Percentiles rank a stretch among this genome's conserved stretches.
These are phyloP conservation scores for Thymallus thymallus DNA, from an alignment of 2,113 vertebrate species.

Conservation along the genomic window DNA sequence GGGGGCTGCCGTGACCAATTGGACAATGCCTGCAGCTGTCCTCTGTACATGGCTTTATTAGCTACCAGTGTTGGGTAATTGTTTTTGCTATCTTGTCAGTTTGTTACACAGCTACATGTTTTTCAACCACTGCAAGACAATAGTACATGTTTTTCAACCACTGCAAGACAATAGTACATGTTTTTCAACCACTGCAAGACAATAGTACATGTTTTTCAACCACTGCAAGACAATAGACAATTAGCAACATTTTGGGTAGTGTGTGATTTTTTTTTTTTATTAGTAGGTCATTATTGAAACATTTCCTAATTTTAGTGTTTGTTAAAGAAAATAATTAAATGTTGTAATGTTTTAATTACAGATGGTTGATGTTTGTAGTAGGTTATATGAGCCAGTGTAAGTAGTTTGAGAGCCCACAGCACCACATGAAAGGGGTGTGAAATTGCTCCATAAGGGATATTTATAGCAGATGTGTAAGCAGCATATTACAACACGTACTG, in stretches of 20 bases:
- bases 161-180: not conserved
- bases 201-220: too few relatives aligned
- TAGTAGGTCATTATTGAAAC: too few relatives aligned
- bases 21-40: conserved; percentile 62
- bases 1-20: conserved; percentile 60
- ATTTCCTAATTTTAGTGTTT: too few relatives aligned
- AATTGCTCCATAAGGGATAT: conserved; percentile 17
- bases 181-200: not conserved
- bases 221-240: not conserved
- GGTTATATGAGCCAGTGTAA: not conserved
- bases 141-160: too few relatives aligned
- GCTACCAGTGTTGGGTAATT: conserved; percentile 15
- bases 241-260: too few relatives aligned
- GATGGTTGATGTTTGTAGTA: too few relatives aligned
- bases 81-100: not conserved
- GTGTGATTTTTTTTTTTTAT: too few relatives aligned
- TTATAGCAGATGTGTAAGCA: conserved; percentile 8
- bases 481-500: not conserved
- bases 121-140: not conserved
- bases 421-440: not conserved
- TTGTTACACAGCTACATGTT: not conserved
- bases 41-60: conserved; percentile 22
- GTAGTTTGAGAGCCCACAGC: not conserved
- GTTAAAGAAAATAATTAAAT: too few relatives aligned
- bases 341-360: too few relatives aligned